Evolutionary conservation across 2,888 invertebrate genomes (phyloP), one percentile per base, ranked within the genome.

Genomic region (Drosophila algonquin): DNA sequence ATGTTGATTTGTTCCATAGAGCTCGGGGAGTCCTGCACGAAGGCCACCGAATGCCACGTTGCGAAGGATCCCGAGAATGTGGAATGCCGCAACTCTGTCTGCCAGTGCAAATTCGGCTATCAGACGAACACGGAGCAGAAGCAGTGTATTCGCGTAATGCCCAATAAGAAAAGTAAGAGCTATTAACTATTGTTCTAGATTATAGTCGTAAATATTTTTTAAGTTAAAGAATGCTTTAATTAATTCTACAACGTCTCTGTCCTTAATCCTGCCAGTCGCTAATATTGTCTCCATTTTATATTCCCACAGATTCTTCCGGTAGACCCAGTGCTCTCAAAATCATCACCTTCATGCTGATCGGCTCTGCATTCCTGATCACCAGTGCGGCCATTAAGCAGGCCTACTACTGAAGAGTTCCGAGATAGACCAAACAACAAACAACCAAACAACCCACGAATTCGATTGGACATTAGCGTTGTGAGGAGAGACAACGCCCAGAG

Each of bases 291-390:
- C 2, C 8, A 1, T 7, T 30, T 30, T 8, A 2, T 30, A 2
- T 30, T 8, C 8, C 35, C 12, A 6, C 75, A 92, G 92, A 92
- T 90, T 92, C 92, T 92, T 92, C 92, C 92, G 91, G 91, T 80
- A 91, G 92, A 81, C 92, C 92, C 85, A 92, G 92, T 89, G 91
- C 90, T 81, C 91, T 92, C 73, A 92, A 92, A 90, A 90, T 92
- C 76, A 91, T 92, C 70, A 92, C 92, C 71, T 91, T 92, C 73
- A 73, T 90, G 70, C 77, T 92, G 76, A 92, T 92, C 73, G 91
- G 91, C 61, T 90, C 92, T 63, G 92, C 92, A 73, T 90, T 92
- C 80, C 73, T 92, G 59, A 90, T 92, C 73, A 92, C 92, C 74
- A 91, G 91, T 81, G 92, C 92, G 65, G 92, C 92, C 63, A 87